phyloP scores from a whole-genome alignment of 2,113 vertebrate species.

The Leuciscus idus region DNA sequence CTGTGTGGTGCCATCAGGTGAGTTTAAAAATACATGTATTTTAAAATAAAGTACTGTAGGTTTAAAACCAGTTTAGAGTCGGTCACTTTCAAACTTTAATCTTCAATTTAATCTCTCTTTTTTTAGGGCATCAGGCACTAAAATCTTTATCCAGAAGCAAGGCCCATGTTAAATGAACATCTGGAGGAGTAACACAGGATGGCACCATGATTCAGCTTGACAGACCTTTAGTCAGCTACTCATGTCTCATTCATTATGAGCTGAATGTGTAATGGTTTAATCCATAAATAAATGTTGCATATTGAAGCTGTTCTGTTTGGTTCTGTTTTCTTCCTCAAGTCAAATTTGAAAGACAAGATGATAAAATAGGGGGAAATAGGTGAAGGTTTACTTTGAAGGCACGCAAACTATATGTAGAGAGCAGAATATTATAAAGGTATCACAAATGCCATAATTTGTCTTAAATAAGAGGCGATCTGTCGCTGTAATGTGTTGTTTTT shows the following conservation, averaged over 20 bases:
- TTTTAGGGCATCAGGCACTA: not conserved
- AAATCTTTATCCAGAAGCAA: not conserved
- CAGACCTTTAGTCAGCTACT: not conserved
- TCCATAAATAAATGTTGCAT: not conserved
- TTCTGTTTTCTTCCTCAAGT: not conserved
- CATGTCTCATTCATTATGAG: not conserved
- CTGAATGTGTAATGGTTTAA: not conserved
- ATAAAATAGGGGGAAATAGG: too few species aligned
- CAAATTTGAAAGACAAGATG: not conserved
- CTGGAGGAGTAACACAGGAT: not conserved
- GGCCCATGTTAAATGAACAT: not conserved
- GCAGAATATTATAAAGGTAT: too few species aligned
- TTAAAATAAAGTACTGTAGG: not conserved
- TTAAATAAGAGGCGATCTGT: too few species aligned
- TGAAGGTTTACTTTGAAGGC: not conserved
- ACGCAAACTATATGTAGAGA: not conserved
- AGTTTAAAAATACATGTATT: not conserved
- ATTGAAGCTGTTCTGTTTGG: not conserved
- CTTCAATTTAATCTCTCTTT: not conserved
- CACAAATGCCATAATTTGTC: too few species aligned
- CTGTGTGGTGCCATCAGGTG: constrained; percentile 46
- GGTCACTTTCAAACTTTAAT: not conserved
- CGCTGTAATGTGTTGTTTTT: too few species aligned
- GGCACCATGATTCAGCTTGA: not conserved
- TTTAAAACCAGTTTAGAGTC: not conserved